These are phyloP conservation scores for Alectoris magna DNA, from an alignment of 2,797 vertebrate species.

Conservation along the genomic window DNA sequence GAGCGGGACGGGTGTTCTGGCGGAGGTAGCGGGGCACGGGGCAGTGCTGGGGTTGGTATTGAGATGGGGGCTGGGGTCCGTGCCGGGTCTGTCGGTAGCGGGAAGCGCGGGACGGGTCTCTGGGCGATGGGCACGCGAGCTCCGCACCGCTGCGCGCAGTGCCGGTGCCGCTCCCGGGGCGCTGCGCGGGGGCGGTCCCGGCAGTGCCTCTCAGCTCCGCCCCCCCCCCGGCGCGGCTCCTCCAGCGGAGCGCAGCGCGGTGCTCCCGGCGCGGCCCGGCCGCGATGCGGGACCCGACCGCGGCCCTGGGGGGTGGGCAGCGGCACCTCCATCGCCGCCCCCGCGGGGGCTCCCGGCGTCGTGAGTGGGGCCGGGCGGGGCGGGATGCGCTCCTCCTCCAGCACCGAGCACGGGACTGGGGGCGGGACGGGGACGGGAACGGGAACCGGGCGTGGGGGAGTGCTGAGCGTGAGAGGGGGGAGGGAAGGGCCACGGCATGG, in stretches of 20 bases:
- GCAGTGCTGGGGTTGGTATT: background rate
- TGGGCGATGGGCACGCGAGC: too few species aligned
- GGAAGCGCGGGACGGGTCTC: too few species aligned
- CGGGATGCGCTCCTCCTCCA: too few species aligned
- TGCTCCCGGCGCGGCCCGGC: background rate
- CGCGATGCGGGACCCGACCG: constrained; percentile 32
- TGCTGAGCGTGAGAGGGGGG: background rate
- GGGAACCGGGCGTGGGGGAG: too few species aligned
- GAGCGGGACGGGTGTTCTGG: too few species aligned
- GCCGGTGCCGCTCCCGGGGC: too few species aligned
- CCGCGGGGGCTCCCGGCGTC: background rate
- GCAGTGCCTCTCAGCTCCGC: background rate
- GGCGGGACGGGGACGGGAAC: too few species aligned
- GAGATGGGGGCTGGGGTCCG: background rate
- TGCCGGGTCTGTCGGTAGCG: background rate
- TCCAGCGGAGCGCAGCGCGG: constrained; percentile 39
- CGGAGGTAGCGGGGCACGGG: too few species aligned
- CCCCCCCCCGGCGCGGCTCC: background rate
- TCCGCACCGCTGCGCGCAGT: background rate
- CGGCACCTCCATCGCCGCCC: background rate
- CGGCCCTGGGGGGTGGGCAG: constrained; percentile 55
- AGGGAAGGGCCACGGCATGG: background rate
- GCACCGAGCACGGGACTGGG: too few species aligned
- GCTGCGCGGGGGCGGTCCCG: background rate
- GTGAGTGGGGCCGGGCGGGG: background rate